These are phyloP conservation scores for Aporophyla nigra DNA, from an alignment of 2,888 invertebrate genomes.

Conservation along the genomic window DNA sequence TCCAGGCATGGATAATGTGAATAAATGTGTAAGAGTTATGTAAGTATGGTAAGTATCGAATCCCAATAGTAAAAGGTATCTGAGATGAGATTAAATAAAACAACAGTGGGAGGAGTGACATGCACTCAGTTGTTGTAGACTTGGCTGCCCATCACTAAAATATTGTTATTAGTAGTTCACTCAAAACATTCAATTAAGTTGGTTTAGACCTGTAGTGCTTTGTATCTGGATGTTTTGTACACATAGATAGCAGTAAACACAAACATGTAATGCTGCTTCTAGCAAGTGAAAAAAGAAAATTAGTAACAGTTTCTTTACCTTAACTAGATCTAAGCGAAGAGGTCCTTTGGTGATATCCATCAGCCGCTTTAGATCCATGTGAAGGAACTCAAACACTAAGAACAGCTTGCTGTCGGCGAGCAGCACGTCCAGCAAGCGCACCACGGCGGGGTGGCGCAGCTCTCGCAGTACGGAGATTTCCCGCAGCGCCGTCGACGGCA, in stretches of 20 bases:
- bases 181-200: too few relatives aligned
- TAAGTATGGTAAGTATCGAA: background rate
- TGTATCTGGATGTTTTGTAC: background rate
- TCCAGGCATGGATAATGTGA: too few relatives aligned
- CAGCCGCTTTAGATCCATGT: conserved; percentile 97
- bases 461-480: conserved; percentile 98
- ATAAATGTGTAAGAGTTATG: too few relatives aligned
- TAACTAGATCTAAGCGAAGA: conserved; percentile 92
- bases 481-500: conserved; percentile 98
- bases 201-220: too few relatives aligned
- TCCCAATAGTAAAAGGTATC: background rate
- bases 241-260: background rate
- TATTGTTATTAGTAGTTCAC: too few relatives aligned
- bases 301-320: conserved; percentile 86
- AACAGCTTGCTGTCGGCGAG: conserved; percentile 96
- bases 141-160: too few relatives aligned
- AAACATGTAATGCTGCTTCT: background rate
- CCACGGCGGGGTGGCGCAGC: conserved; percentile 97
- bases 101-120: too few relatives aligned
- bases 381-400: conserved; percentile 98
- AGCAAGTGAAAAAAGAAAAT: background rate
- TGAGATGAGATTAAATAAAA: too few relatives aligned
- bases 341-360: conserved; percentile 93
- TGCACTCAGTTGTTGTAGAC: too few relatives aligned
- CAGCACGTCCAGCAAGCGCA: conserved; percentile 97